phyloP scores from a whole-genome alignment of 2,888 invertebrate genomes.

The Imbricaverruca yamaguchii region DNA sequence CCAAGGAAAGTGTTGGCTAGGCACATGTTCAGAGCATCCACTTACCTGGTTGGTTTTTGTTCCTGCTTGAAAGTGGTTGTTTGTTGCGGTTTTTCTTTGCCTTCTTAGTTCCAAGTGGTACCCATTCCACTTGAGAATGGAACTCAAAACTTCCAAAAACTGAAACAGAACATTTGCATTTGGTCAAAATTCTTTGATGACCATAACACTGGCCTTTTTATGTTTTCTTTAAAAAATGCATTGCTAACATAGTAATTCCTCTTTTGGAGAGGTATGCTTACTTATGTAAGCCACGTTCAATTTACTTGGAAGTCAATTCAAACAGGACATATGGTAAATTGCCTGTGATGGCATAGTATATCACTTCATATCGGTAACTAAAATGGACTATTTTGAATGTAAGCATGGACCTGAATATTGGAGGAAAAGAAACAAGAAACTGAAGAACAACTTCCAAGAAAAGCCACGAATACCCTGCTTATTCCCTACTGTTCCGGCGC shows the following conservation, averaged over 20 bases:
- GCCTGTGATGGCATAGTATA: not conserved
- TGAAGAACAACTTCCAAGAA: not conserved
- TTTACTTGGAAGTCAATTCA: too few relatives aligned
- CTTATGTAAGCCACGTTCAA: too few relatives aligned
- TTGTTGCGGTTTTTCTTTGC: not conserved
- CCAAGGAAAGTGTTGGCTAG: too few relatives aligned
- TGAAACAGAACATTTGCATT: not conserved
- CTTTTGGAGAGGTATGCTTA: too few relatives aligned
- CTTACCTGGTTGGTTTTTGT: not conserved
- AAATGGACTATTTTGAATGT: slow-evolving; percentile 9
- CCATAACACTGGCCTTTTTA: too few relatives aligned
- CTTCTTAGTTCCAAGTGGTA: not conserved
- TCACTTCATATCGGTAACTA: not conserved
- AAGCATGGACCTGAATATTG: slow-evolving; percentile 10
- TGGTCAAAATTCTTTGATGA: too few relatives aligned
- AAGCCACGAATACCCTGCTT: slow-evolving; percentile 3
- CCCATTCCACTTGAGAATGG: not conserved
- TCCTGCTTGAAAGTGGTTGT: not conserved
- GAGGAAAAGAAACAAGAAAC: not conserved
- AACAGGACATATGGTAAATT: not conserved
- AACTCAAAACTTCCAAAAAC: not conserved
- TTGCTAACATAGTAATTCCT: too few relatives aligned
- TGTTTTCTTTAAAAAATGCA: too few relatives aligned
- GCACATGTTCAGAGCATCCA: not conserved
- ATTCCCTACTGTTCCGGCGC: not conserved